Evolutionary conservation across 2,888 invertebrate genomes (phyloP).

Genomic region (Embidobia sp.): DNA sequence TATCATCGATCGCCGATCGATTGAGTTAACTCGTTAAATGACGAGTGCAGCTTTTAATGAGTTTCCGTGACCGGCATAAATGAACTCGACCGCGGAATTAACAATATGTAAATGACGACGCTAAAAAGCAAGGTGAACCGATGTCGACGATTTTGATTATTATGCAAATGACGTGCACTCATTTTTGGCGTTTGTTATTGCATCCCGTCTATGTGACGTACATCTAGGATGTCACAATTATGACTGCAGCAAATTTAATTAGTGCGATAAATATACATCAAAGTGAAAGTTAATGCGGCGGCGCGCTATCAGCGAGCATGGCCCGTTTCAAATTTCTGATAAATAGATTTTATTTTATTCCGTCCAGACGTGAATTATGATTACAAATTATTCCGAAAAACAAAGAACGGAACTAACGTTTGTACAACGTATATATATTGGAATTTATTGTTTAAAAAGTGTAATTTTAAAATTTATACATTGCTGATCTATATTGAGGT

Average conservation of each 20-base stretch:
- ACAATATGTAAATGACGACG: background rate
- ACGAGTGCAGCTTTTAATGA: background rate
- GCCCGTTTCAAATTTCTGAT: background rate
- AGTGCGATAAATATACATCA: constrained; percentile 13
- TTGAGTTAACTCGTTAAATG: constrained; percentile 1
- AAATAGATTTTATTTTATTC: background rate
- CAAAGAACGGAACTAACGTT: no score
- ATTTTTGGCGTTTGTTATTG: background rate
- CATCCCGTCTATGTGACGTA: background rate
- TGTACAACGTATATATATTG: no score
- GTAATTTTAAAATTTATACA: no score
- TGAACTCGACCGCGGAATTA: background rate
- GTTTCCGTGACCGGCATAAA: background rate
- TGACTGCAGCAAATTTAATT: constrained; percentile 12
- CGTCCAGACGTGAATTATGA: background rate
- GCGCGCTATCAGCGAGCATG: background rate
- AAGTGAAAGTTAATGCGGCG: constrained; percentile 12
- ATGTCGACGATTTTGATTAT: constrained; percentile 1
- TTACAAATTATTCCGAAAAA: background rate
- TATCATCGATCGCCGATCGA: no score
- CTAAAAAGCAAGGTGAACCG: background rate
- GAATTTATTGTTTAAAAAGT: no score
- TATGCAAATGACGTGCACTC: constrained; percentile 4
- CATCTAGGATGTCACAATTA: constrained; percentile 4
- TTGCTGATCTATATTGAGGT: no score